Percentiles rank a stretch among this genome's conserved stretches.
These are phyloP conservation scores for Ceraclea dissimilis DNA, from an alignment of 2,888 invertebrate species.

Conservation along the genomic window DNA sequence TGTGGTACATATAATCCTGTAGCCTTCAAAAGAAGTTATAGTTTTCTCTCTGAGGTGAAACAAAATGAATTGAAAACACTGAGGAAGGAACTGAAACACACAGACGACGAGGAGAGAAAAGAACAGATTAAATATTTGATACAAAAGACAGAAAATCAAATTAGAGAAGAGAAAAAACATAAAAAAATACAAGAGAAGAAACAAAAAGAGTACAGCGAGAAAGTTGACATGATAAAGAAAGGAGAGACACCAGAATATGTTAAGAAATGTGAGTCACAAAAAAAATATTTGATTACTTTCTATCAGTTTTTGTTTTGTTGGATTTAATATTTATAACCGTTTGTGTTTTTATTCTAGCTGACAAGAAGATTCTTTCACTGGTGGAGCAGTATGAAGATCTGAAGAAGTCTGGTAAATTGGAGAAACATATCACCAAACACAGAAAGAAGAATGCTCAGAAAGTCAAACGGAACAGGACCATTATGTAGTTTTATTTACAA, in stretches of 20 bases:
- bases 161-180: conserved; percentile 55
- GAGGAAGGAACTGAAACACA: conserved; percentile 52
- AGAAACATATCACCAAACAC: conserved; percentile 73
- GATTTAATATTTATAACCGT: too few relatives aligned
- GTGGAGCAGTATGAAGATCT: conserved; percentile 75
- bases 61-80: conserved; percentile 60
- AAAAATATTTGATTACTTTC: too few relatives aligned
- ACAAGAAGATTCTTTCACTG: conserved; percentile 63
- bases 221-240: conserved; percentile 50
- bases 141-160: conserved; percentile 72
- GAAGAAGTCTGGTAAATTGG: conserved; percentile 68
- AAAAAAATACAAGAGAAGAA: conserved; percentile 49
- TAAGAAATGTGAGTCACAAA: conserved; percentile 56
- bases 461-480: conserved; percentile 9
- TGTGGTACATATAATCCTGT: conserved; percentile 73
- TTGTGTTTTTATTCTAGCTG: too few relatives aligned
- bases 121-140: conserved; percentile 61
- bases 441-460: conserved; percentile 57
- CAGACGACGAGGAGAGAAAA: conserved; percentile 55
- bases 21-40: conserved; percentile 68
- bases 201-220: conserved; percentile 47
- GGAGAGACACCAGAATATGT: conserved; percentile 67
- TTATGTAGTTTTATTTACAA: conserved; percentile 9
- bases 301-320: not conserved
- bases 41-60: conserved; percentile 66